Evolutionary conservation across 2,888 invertebrate species (phyloP).

Genomic region (Phengaris alcon): DNA sequence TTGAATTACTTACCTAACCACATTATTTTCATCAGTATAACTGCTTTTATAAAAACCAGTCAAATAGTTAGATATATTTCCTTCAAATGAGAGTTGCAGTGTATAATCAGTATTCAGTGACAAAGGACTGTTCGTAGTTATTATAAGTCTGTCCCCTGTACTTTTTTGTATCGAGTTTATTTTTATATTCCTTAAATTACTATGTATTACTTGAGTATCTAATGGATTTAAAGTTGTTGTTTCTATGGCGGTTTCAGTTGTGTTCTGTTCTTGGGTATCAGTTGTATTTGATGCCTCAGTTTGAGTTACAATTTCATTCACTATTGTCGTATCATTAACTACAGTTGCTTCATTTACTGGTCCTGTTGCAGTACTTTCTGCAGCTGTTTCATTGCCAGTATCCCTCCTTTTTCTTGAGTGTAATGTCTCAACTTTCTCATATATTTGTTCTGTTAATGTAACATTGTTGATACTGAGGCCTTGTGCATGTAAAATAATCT

Average conservation of each 20-base stretch:
- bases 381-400: constrained; percentile 31
- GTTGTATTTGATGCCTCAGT: constrained; percentile 38
- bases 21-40: constrained; percentile 71
- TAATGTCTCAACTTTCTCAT: constrained; percentile 59
- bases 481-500: constrained; percentile 76
- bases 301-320: constrained; percentile 36
- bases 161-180: constrained; percentile 55
- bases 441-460: constrained; percentile 69
- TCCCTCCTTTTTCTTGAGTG: constrained; percentile 41
- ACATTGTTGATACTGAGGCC: constrained; percentile 62
- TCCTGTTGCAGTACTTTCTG: constrained; percentile 31
- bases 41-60: constrained; percentile 84
- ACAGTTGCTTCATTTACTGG: constrained; percentile 31
- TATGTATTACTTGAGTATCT: constrained; percentile 63
- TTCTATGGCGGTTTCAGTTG: constrained; percentile 36
- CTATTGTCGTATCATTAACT: constrained; percentile 32
- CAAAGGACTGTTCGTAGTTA: constrained; percentile 59
- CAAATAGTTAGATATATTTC: constrained; percentile 79
- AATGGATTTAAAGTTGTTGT: constrained; percentile 39
- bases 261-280: constrained; percentile 35
- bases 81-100: constrained; percentile 75
- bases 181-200: constrained; percentile 58
- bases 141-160: constrained; percentile 60
- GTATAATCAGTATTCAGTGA: constrained; percentile 75
- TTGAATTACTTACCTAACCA: constrained; percentile 62